Evolutionary conservation across 2,888 invertebrate species (phyloP).

Genomic region (Elegia similella): DNA sequence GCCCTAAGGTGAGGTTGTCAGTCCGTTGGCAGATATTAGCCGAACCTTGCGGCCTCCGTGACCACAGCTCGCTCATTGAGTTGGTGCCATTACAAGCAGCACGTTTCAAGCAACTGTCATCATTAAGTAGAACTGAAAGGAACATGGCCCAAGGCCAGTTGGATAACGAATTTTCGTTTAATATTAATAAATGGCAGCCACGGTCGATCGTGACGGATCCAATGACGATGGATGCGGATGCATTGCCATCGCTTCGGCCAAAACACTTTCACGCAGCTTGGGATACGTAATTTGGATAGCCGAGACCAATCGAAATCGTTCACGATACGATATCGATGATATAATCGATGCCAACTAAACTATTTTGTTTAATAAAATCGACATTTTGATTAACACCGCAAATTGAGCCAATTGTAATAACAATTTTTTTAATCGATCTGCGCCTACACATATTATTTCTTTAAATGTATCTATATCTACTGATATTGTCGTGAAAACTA

Average conservation of each 20-base stretch:
- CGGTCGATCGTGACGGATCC: slow-evolving; percentile 69
- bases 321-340: slow-evolving; percentile 49
- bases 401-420: too few species aligned
- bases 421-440: too few species aligned
- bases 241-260: slow-evolving; percentile 46
- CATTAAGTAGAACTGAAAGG: slow-evolving; percentile 79
- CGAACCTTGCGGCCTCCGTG: slow-evolving; percentile 50
- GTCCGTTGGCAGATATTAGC: slow-evolving; percentile 27
- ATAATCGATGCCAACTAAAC: slow-evolving; percentile 43
- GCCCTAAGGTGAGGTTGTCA: slow-evolving; percentile 25
- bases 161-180: slow-evolving; percentile 80
- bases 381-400: too few species aligned
- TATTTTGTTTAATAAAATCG: too few species aligned
- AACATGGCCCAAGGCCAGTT: slow-evolving; percentile 72
- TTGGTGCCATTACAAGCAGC: slow-evolving; percentile 62
- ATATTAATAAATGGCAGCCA: slow-evolving; percentile 75
- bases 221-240: slow-evolving; percentile 59
- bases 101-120: slow-evolving; percentile 75
- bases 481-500: too few species aligned
- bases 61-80: slow-evolving; percentile 53
- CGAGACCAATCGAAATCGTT: slow-evolving; percentile 53
- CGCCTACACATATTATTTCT: too few species aligned
- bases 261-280: slow-evolving; percentile 61
- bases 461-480: too few species aligned
- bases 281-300: slow-evolving; percentile 44